Evolutionary conservation across 2,888 invertebrate genomes (phyloP), one percentile per base, ranked within the genome.

Genomic region (Euproctis similis): DNA sequence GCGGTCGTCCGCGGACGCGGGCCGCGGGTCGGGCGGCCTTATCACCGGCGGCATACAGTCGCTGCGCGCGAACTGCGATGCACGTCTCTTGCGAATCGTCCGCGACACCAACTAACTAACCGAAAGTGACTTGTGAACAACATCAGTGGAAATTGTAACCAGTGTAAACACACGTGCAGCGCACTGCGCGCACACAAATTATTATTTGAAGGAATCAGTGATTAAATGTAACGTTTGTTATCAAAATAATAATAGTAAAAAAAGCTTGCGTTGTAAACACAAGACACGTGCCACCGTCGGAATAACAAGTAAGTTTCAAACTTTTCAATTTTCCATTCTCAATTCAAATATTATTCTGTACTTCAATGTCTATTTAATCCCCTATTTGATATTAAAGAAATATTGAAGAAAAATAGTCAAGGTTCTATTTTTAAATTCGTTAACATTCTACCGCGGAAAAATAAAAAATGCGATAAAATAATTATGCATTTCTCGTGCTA

Each of bases 211-310:
- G 58, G 58, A 57, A 47, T 44, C 56, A 59, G 49, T 53, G 57
- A 39, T 50, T 46, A 56, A 58, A 60, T 59, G 60, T 42, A 48
- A 36, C 40, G 54, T 57, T 61, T 57, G 53, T 23, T 12, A 57
- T 46, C 37, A 55, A 53, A 58, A 61, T 44, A n/a, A n/a, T n/a
- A n/a, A n/a, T n/a, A n/a, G n/a, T n/a, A n/a, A n/a, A n/a, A n/a
- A n/a, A n/a, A n/a, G n/a, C n/a, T n/a, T n/a, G n/a, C 6, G 6
- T 70, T 69, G 80, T 81, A 77, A 81, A 80, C 80, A 80, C 53
- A 53, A 50, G 64, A 55, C 81, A 80, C 78, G 81, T 77, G 78
- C 69, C 69, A 52, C 57, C 67, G 76, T 69, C 67, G 58, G n/a
- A 58, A 69, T 65, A 65, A 64, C 75, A 77, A 75, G 81, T 81